phyloP scores from a whole-genome alignment of 2,113 vertebrate genomes.

The Ictalurus furcatus region DNA sequence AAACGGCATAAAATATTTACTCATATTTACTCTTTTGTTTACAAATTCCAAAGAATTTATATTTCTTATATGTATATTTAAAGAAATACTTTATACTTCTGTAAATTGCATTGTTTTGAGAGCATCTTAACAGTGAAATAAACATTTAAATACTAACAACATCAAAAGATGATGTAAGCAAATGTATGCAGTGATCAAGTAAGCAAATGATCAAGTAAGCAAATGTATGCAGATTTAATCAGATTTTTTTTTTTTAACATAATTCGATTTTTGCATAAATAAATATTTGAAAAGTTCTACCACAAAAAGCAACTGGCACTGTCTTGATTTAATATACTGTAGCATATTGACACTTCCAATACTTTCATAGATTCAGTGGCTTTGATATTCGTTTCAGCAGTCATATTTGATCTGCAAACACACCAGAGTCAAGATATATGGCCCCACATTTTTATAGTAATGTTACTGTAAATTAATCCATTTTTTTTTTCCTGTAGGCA shows the following conservation, averaged over 20 bases:
- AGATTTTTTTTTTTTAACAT: neutral
- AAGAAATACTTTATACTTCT: neutral
- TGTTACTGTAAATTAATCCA: neutral
- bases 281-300: neutral
- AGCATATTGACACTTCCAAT: neutral
- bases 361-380: neutral
- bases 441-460: neutral
- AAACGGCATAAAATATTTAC: neutral
- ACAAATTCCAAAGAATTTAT: neutral
- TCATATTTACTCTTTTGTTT: neutral
- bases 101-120: neutral
- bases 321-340: neutral
- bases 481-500: neutral
- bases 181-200: neutral
- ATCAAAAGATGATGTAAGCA: neutral
- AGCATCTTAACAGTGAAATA: neutral
- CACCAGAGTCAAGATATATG: neutral
- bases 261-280: neutral
- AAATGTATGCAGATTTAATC: neutral
- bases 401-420: neutral
- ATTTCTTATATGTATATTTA: neutral
- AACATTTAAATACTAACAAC: neutral
- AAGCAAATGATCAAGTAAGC: too few relatives aligned
- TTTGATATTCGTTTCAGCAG: neutral
- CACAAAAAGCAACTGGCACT: neutral